Evolutionary conservation across 2,888 invertebrate genomes (phyloP), one percentile per base, ranked within the genome.

Genomic region (Caenorhabditis uteleia): DNA sequence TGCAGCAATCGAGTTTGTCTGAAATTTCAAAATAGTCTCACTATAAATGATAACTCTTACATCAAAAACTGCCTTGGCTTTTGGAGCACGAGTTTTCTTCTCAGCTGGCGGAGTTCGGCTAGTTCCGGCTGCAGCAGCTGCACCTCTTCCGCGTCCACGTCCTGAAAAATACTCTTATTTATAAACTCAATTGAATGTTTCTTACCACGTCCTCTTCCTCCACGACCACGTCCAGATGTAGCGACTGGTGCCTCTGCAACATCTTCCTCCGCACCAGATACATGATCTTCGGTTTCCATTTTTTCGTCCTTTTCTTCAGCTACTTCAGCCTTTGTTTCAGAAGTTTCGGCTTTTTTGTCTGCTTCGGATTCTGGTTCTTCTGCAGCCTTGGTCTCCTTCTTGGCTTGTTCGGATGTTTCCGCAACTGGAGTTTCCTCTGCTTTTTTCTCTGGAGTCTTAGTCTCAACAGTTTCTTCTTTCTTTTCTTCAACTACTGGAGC

Each of bases 81-180:
- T 61, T n/a, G 61, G 57, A 6, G 60, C 42, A 44, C 50, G 51
- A n/a, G n/a, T n/a, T n/a, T n/a, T n/a, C 23, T 53, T 42, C 21
- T 56, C 40, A 8, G 53, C 7, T 27, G 51, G 33, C 6, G 57
- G 43, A 45, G 54, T 39, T 47, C 39, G 42, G n/a, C 27, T 18
- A n/a, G 38, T 20, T 8, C 27, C 44, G 7, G 38, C 43, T n/a
- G 60, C 45, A 27, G 54, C 38, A 7, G 54, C 10, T 39, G 54
- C 39, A 23, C 62, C 43, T 60, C 71, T 65, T 44, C 75, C 75
- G 20, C 75, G 71, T 5, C 77, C 75, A 29, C 77, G 67, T 44
- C 71, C 73, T 29, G 59, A 47, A 27, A 34, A 6, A n/a, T 34
- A 34, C 4, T 10, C 4, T 34, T 34, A n/a, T 34, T 8, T 34